Evolutionary conservation across 2,888 invertebrate genomes (phyloP).

Genomic region (Anorthoa munda): DNA sequence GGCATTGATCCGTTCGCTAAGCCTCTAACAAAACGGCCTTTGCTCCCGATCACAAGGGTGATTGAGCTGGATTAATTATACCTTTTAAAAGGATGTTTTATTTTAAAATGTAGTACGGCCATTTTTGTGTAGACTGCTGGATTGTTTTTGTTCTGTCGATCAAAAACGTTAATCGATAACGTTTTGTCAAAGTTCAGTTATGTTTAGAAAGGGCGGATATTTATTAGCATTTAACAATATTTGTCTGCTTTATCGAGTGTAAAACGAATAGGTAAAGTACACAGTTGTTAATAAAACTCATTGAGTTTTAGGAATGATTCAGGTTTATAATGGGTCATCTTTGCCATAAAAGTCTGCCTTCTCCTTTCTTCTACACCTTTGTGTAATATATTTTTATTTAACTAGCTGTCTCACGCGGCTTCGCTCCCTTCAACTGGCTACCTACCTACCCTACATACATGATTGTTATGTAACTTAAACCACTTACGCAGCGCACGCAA

Average conservation of each 20-base stretch:
- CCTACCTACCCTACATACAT: too few species aligned
- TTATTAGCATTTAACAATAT: not conserved
- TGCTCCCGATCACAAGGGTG: slow-evolving; percentile 56
- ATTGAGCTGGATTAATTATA: slow-evolving; percentile 66
- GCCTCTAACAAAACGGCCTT: slow-evolving; percentile 61
- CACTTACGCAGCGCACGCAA: too few species aligned
- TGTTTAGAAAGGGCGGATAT: not conserved
- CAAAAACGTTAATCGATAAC: not conserved
- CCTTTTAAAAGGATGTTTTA: slow-evolving; percentile 49
- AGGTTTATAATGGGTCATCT: too few species aligned
- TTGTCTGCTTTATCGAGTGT: too few species aligned
- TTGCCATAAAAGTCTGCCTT: too few species aligned
- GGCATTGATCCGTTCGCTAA: slow-evolving; percentile 61
- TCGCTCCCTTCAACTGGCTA: too few species aligned
- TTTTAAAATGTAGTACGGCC: slow-evolving; percentile 39
- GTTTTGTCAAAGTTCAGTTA: not conserved
- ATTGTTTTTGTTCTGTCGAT: slow-evolving; percentile 6
- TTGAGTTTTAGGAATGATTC: too few species aligned
- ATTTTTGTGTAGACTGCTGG: slow-evolving; percentile 22
- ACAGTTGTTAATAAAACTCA: too few species aligned
- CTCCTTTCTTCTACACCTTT: too few species aligned
- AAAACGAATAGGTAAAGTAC: not conserved
- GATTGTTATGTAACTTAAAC: too few species aligned
- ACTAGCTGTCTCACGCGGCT: too few species aligned
- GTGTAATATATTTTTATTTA: too few species aligned